Percentiles rank a stretch among this genome's conserved stretches.
Conservation (phyloP, 1,140 invertebrate species). For the Zaprionus ghesquierei region DNA sequence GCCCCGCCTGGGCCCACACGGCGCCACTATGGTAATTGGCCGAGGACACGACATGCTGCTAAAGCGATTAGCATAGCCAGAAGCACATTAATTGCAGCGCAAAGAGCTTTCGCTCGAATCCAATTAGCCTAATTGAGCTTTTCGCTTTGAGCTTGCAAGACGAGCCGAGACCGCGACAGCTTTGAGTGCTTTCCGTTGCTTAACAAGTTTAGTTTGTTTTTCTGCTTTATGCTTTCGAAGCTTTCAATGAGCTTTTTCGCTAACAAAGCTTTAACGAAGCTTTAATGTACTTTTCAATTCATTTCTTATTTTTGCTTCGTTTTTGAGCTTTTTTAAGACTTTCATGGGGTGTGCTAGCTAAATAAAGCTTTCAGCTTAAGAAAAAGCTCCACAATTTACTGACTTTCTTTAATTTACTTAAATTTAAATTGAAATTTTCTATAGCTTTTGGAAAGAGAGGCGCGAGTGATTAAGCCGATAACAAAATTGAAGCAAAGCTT, state of each 20-base stretch:
- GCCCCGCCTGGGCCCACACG: too few relatives aligned
- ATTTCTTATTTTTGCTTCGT: neutral
- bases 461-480: too few relatives aligned
- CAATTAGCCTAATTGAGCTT: slow-evolving; percentile 2
- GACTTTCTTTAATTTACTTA: too few relatives aligned
- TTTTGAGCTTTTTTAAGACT: neutral
- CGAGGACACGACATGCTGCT: neutral
- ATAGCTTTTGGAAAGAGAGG: too few relatives aligned
- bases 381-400: too few relatives aligned
- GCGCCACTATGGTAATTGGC: neutral
- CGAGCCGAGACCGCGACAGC: neutral
- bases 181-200: neutral
- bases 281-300: neutral
- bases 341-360: neutral
- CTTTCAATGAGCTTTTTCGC: neutral
- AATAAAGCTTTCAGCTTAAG: too few relatives aligned
- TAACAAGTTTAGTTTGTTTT: neutral
- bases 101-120: neutral
- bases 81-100: neutral
- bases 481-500: too few relatives aligned
- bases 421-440: too few relatives aligned
- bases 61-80: neutral
- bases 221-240: neutral
- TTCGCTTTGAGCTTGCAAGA: neutral
- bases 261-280: neutral